Evolutionary conservation across 2,113 vertebrate genomes (phyloP).

Genomic region (Mola mola): DNA sequence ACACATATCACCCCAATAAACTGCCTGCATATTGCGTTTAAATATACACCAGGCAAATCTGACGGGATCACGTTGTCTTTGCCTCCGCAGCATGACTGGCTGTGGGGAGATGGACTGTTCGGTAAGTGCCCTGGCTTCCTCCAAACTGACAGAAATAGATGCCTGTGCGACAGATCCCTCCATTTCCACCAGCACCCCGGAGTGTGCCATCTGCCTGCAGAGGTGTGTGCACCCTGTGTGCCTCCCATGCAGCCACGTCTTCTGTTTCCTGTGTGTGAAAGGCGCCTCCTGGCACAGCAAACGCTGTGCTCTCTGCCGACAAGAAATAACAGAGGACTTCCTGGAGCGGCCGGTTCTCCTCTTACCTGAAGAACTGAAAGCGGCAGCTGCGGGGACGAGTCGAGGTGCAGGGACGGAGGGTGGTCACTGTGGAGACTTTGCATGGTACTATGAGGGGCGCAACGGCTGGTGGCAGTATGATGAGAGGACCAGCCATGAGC

Average conservation of each 20-base stretch:
- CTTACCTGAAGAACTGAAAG: constrained; percentile 93
- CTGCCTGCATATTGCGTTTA: too few species aligned
- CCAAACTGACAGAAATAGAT: constrained; percentile 82
- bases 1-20: too few species aligned
- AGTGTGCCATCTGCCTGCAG: constrained; percentile 97
- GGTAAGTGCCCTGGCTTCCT: constrained; percentile 83
- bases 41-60: too few species aligned
- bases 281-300: constrained; percentile 99
- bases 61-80: neutral
- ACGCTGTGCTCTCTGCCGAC: constrained; percentile 93
- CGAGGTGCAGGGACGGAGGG: constrained; percentile 77
- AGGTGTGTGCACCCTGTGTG: constrained; percentile 94
- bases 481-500: constrained; percentile 92
- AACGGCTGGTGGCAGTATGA: constrained; percentile 99
- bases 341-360: constrained; percentile 93
- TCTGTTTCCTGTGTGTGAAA: constrained; percentile 97
- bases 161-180: constrained; percentile 46
- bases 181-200: constrained; percentile 83
- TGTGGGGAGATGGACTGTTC: constrained; percentile 89
- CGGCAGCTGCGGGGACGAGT: constrained; percentile 78
- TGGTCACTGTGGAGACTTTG: constrained; percentile 85
- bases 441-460: constrained; percentile 97
- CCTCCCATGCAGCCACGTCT: constrained; percentile 95
- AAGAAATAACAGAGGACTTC: constrained; percentile 97
- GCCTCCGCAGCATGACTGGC: constrained; percentile 88